Evolutionary conservation across 2,888 invertebrate genomes (phyloP).

Genomic region (Corbicula japonica): DNA sequence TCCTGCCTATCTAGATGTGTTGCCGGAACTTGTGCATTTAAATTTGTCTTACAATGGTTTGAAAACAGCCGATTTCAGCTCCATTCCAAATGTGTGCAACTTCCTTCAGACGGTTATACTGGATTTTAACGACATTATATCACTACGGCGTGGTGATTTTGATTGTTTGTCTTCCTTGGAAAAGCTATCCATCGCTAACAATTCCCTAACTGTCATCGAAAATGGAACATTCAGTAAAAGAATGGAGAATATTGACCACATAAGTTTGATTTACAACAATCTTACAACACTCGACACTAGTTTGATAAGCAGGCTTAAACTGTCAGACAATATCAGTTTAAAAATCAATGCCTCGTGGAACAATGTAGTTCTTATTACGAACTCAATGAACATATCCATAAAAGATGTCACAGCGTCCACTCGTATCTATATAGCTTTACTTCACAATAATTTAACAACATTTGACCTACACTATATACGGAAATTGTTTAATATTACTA

Average conservation of each 20-base stretch:
- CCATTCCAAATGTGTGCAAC: too few relatives aligned
- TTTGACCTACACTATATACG: neutral
- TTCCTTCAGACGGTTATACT: too few relatives aligned
- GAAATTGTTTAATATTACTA: constrained; percentile 14
- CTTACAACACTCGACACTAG: constrained; percentile 14
- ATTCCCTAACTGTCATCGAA: constrained; percentile 2
- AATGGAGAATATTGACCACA: neutral
- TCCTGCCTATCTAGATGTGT: too few relatives aligned
- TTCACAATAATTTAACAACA: constrained; percentile 24
- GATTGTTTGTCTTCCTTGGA: constrained; percentile 16
- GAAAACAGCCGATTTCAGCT: too few relatives aligned
- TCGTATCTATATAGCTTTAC: neutral
- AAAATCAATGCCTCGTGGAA: constrained; percentile 4
- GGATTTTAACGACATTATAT: constrained; percentile 5
- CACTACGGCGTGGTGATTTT: neutral
- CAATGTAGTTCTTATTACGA: neutral
- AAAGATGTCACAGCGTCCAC: too few relatives aligned
- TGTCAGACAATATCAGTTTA: neutral
- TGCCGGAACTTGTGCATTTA: too few relatives aligned
- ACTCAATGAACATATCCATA: constrained; percentile 7
- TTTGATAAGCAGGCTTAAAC: neutral
- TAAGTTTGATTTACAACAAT: constrained; percentile 8
- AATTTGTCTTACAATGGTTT: too few relatives aligned
- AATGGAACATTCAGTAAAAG: constrained; percentile 21
- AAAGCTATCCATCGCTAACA: constrained; percentile 3